phyloP scores from a whole-genome alignment of 2,113 vertebrate genomes.

The Cnemophilus loriae region DNA sequence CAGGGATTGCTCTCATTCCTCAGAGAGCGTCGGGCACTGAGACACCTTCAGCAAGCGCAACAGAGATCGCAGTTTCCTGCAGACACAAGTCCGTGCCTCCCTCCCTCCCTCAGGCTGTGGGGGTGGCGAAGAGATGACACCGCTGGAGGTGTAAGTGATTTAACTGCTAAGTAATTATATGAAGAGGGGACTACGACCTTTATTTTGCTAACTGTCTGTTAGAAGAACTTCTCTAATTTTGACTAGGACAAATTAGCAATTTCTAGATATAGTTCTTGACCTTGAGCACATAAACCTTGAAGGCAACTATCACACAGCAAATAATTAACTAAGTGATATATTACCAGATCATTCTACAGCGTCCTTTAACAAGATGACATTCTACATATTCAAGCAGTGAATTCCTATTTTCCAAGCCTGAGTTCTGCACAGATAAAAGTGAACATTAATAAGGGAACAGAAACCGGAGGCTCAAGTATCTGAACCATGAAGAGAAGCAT shows the following conservation, averaged over 20 bases:
- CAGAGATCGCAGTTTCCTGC: neutral
- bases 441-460: slow-evolving; percentile 45
- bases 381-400: slow-evolving; percentile 51
- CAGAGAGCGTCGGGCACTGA: rapidly evolving
- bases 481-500: slow-evolving; percentile 62
- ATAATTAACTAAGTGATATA: slow-evolving; percentile 10
- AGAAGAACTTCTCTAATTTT: slow-evolving; percentile 40
- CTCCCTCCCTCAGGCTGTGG: neutral
- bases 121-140: neutral
- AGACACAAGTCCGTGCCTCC: neutral
- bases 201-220: slow-evolving; percentile 40
- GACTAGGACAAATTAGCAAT: slow-evolving; percentile 47
- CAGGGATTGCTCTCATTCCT: rapidly evolving
- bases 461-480: slow-evolving; percentile 47
- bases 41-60: neutral
- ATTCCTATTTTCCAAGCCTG: slow-evolving; percentile 40
- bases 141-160: neutral
- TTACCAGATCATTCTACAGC: neutral
- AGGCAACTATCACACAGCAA: neutral
- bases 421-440: slow-evolving; percentile 55
- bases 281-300: neutral
- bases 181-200: slow-evolving; percentile 20
- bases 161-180: slow-evolving; percentile 10
- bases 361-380: slow-evolving; percentile 29
- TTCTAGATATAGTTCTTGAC: slow-evolving; percentile 20